Base-by-base conservation (phyloP, 2,888 invertebrate genomes). In the Orchesellides sinensis region DNA sequence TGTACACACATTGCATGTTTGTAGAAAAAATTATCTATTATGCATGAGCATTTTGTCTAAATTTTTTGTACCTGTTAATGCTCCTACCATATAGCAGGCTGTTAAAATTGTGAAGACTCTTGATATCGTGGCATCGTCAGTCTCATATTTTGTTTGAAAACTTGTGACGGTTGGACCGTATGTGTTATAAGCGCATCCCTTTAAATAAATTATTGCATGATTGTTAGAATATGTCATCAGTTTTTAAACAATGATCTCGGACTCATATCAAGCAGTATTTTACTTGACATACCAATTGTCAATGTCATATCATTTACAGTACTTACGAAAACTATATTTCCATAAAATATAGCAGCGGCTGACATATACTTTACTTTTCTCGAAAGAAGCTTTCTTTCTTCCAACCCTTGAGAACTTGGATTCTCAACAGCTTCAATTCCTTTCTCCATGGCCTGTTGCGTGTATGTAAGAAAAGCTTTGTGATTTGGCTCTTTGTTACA, bases 101-200 rank as follows among this genome's bases (percentile, higher is more conserved):
- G 83, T 70, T 35, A 78, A 14, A 27, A 86, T 69, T 0, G 83
- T 83, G 61, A 86, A 85, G 19, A 85, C 84, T 0, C n/a, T 68
- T 10, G 86, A 86, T 14, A 86, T 84, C 8, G 83, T 70, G 12
- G 80, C 74, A 17, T 74, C 72, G 17, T 66, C 66, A 6, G 82
- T 83, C 0, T 78, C 73, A 72, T 84, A 86, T 23, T 85, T 86
- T 27, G 72, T 73, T 52, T 82, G 68, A 1, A 86, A 27, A 14
- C 73, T 85, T 12, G 84, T 80, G n/a, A 85, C n/a, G 2, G 78
- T 66, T 10, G 86, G 86, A n/a, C 73, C 73, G 19, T 83, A 79
- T 10, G 80, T 83, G 35, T 79, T 84, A 29, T 77, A 83, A 12
- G 81, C 78, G n/a, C 80, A 73, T 10, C 85, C 86, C 86, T 86